Percentiles rank a stretch among this genome's conserved stretches.
These are phyloP conservation scores for Taenioides sp. DNA, from an alignment of 2,797 vertebrate genomes.

Conservation along the genomic window DNA sequence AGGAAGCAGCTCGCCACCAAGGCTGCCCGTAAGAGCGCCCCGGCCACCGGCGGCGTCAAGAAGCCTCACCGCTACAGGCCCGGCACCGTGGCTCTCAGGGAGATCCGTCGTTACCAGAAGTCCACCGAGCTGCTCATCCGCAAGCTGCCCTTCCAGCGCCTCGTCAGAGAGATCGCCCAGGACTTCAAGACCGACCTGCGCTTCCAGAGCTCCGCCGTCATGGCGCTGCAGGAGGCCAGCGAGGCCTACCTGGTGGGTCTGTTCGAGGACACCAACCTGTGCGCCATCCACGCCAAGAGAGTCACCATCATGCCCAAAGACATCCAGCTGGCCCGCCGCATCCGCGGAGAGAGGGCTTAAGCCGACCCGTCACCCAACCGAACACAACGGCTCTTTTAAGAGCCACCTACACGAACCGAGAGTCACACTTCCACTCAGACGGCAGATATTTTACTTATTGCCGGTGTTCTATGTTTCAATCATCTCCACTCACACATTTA, in stretches of 20 bases:
- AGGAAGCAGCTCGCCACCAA: constrained; percentile 20
- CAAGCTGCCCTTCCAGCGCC: constrained; percentile 18
- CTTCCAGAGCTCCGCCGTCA: constrained; percentile 23
- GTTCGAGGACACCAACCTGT: constrained; percentile 19
- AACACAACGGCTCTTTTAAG: constrained; percentile 1
- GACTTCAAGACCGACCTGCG: constrained; percentile 26
- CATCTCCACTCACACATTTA: no score
- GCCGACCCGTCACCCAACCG: not conserved
- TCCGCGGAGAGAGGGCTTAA: not conserved
- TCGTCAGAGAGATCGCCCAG: constrained; percentile 23
- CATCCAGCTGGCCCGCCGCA: constrained; percentile 22
- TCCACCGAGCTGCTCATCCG: constrained; percentile 17
- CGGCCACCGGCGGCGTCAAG: constrained; percentile 24
- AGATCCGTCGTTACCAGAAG: not conserved
- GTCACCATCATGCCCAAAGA: constrained; percentile 29
- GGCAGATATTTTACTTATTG: no score
- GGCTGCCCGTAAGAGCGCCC: constrained; percentile 16
- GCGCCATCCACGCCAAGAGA: constrained; percentile 14
- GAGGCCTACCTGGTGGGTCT: constrained; percentile 20
- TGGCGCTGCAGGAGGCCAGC: constrained; percentile 22
- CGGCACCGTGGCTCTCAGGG: not conserved
- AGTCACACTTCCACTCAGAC: not conserved
- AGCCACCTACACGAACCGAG: not conserved
- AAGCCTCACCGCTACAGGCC: constrained; percentile 26
- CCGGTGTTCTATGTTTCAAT: no score